Evolutionary conservation across 2,888 invertebrate genomes (phyloP).

Genomic region (Phyllotreta cruciferae): DNA sequence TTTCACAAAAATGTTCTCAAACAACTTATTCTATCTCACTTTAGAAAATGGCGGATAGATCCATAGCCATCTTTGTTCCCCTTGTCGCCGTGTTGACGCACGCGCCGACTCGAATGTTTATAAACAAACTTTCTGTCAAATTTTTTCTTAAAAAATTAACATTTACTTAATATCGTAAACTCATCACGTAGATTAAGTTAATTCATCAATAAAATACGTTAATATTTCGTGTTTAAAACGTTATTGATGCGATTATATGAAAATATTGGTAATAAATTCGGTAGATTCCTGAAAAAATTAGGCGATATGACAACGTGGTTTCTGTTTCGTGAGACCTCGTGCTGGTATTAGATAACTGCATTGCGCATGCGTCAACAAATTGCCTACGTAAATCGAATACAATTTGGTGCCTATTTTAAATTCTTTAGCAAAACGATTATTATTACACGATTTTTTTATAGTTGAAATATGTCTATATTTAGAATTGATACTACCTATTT

Average conservation of each 20-base stretch:
- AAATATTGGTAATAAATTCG: too few relatives aligned
- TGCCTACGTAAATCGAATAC: constrained; percentile 29
- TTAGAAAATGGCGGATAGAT: constrained; percentile 62
- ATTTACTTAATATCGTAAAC: background rate
- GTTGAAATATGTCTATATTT: constrained; percentile 30
- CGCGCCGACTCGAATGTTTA: constrained; percentile 5
- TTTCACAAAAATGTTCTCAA: constrained; percentile 54
- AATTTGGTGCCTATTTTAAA: background rate
- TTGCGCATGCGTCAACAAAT: constrained; percentile 36
- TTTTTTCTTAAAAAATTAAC: background rate
- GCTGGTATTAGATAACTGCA: constrained; percentile 2
- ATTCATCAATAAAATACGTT: too few relatives aligned
- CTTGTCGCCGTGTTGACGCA: constrained; percentile 40
- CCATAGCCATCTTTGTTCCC: constrained; percentile 61
- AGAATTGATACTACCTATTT: constrained; percentile 20
- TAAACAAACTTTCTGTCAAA: background rate
- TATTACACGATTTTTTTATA: constrained; percentile 29
- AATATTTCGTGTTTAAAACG: too few relatives aligned
- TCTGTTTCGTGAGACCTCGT: background rate
- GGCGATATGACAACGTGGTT: too few relatives aligned
- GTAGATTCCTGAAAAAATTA: too few relatives aligned
- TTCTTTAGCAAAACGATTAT: background rate
- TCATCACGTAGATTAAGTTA: too few relatives aligned
- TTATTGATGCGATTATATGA: too few relatives aligned
- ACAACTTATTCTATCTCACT: constrained; percentile 61